phyloP scores from a whole-genome alignment of 2,113 vertebrate genomes.

The Hippocampus mohnikei region DNA sequence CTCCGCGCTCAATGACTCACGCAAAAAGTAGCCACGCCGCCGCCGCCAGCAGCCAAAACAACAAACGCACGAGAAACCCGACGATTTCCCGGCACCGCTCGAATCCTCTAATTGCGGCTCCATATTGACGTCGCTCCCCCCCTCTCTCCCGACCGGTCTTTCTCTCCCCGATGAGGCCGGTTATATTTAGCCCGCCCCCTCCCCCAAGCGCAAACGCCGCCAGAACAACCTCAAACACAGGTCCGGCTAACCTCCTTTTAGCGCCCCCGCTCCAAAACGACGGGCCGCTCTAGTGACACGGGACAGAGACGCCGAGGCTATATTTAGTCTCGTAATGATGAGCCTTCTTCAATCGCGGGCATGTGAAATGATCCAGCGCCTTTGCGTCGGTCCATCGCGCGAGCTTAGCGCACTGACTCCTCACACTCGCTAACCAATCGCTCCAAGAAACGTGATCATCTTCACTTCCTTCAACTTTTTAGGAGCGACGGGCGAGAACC shows the following conservation, averaged over 20 bases:
- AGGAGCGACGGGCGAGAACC: no score
- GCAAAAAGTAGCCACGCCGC: conserved; percentile 25
- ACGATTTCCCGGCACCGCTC: conserved; percentile 43
- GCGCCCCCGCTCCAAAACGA: conserved; percentile 23
- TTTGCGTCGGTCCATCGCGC: conserved; percentile 10
- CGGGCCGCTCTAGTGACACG: conserved; percentile 23
- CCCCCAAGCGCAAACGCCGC: conserved; percentile 46
- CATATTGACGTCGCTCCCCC: conserved; percentile 54
- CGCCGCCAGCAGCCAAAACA: conserved; percentile 16
- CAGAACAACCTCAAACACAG: conserved; percentile 34
- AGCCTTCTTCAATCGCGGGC: conserved; percentile 49
- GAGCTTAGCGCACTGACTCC: not conserved
- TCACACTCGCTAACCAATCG: not conserved
- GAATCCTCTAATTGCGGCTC: conserved; percentile 62
- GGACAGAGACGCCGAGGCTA: conserved; percentile 16
- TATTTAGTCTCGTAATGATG: conserved; percentile 48
- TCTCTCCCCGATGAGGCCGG: conserved; percentile 60
- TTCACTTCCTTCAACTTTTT: not conserved
- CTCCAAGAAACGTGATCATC: not conserved
- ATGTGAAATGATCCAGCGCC: conserved; percentile 30
- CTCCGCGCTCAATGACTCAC: conserved; percentile 16
- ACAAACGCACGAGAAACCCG: conserved; percentile 23
- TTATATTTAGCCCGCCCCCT: conserved; percentile 62
- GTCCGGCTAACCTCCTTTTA: conserved; percentile 33
- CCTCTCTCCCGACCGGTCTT: conserved; percentile 35